Percentiles rank a stretch among this genome's conserved stretches.
These are phyloP conservation scores for Paedocypris micromegethes DNA, from an alignment of 2,797 vertebrate genomes.

Conservation along the genomic window DNA sequence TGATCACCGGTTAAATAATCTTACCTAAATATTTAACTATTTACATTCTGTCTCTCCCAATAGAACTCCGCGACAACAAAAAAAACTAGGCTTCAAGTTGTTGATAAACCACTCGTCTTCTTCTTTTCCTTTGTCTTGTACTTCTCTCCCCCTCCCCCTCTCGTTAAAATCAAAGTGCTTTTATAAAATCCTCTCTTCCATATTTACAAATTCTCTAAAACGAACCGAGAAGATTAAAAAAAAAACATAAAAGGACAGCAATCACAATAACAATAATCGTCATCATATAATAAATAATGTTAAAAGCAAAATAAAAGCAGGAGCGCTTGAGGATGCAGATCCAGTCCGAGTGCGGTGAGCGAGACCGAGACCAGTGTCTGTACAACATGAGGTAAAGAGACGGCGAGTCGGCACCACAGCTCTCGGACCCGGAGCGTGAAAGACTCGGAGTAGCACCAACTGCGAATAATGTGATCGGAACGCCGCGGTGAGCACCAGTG, in stretches of 20 bases:
- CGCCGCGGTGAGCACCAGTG: conserved; percentile 14
- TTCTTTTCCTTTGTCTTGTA: conserved; percentile 60
- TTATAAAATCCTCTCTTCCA: conserved; percentile 91
- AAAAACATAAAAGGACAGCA: conserved; percentile 61
- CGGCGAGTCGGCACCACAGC: conserved; percentile 32
- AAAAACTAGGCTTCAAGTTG: conserved; percentile 75
- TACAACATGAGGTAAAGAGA: conserved; percentile 72
- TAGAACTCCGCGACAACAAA: conserved; percentile 63
- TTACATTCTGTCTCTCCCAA: conserved; percentile 76
- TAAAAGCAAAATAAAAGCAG: conserved; percentile 49
- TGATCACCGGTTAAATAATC: conserved; percentile 79
- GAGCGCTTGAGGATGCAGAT: conserved; percentile 68
- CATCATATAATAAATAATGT: conserved; percentile 76
- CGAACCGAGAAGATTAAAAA: conserved; percentile 45
- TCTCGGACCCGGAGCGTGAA: conserved; percentile 22
- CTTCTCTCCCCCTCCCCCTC: conserved; percentile 48
- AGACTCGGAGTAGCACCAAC: conserved; percentile 47
- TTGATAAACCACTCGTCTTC: conserved; percentile 76
- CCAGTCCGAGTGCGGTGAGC: conserved; percentile 27
- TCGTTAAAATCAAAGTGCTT: conserved; percentile 98
- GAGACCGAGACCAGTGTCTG: conserved; percentile 73
- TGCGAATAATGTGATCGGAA: conserved; percentile 21
- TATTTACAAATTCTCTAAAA: conserved; percentile 92
- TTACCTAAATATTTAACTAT: conserved; percentile 84
- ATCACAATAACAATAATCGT: conserved; percentile 68